Percentiles rank a stretch among this genome's conserved stretches.
Evolutionary conservation across 2,113 vertebrate genomes (phyloP).

Genomic region (Pachycephala philippinensis): DNA sequence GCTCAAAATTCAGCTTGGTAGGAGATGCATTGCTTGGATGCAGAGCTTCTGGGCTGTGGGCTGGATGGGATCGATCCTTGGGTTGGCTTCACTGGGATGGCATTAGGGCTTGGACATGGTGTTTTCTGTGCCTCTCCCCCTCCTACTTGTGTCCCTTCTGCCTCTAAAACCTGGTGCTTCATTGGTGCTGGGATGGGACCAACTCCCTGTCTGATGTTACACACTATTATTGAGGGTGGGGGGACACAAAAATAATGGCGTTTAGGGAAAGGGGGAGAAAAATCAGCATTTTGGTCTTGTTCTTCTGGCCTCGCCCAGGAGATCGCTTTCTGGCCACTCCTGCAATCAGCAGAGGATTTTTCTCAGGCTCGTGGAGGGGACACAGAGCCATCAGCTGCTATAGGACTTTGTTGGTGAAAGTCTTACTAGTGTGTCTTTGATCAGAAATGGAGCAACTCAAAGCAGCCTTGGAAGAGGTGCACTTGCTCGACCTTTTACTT

Average conservation of each 20-base stretch:
- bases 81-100: neutral
- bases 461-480: neutral
- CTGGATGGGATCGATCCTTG: neutral
- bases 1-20: neutral
- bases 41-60: neutral
- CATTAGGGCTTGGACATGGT: fast-evolving
- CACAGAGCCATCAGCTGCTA: neutral
- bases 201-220: neutral
- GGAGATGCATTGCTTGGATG: neutral
- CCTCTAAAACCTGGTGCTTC: neutral
- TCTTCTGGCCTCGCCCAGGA: neutral
- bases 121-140: neutral
- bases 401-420: neutral
- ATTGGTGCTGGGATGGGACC: neutral
- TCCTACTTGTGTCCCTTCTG: neutral
- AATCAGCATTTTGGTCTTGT: neutral
- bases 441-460: neutral
- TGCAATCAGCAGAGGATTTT: neutral
- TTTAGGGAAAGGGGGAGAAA: neutral
- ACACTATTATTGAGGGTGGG: fast-evolving
- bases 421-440: neutral
- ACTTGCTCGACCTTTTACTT: neutral
- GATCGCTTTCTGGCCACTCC: fast-evolving
- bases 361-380: neutral
- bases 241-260: neutral